These are phyloP conservation scores for Pectinophora gossypiella DNA, from an alignment of 1,140 invertebrate genomes.

Conservation along the genomic window DNA sequence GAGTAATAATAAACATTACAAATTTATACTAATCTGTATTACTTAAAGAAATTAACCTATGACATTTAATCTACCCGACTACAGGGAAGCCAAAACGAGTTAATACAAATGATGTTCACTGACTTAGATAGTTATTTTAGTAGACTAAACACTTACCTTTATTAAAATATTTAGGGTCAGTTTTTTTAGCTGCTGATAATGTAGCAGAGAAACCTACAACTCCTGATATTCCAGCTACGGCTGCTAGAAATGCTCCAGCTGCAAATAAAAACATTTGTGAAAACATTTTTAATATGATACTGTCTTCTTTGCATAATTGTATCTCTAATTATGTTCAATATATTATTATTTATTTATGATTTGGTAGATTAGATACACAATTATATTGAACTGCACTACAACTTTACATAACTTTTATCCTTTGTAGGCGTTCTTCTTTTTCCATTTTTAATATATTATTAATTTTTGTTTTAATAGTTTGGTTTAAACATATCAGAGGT, in stretches of 20 bases:
- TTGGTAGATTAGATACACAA: not conserved
- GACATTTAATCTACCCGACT: not conserved
- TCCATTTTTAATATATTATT: too few relatives aligned
- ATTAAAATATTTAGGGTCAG: constrained; percentile 86
- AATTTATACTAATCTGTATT: not conserved
- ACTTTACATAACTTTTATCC: constrained; percentile 51
- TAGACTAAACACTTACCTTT: constrained; percentile 81
- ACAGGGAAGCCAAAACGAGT: constrained; percentile 4
- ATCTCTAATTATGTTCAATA: too few relatives aligned
- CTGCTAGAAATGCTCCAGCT: constrained; percentile 86
- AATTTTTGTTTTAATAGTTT: too few relatives aligned
- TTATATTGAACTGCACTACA: too few relatives aligned
- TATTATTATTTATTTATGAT: constrained; percentile 2
- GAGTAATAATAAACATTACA: constrained; percentile 1
- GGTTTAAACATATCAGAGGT: too few relatives aligned
- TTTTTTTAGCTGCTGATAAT: constrained; percentile 84
- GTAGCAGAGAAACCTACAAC: constrained; percentile 89
- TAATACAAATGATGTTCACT: too few relatives aligned
- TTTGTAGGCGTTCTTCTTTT: constrained; percentile 46
- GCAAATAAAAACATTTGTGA: constrained; percentile 47
- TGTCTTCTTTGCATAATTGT: too few relatives aligned
- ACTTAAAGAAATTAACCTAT: constrained; percentile 6
- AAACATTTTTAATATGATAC: too few relatives aligned
- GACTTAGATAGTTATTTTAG: too few relatives aligned
- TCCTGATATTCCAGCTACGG: constrained; percentile 87